Base-by-base conservation (phyloP, 2,797 vertebrate genomes). In the Gorsachius magnificus region DNA sequence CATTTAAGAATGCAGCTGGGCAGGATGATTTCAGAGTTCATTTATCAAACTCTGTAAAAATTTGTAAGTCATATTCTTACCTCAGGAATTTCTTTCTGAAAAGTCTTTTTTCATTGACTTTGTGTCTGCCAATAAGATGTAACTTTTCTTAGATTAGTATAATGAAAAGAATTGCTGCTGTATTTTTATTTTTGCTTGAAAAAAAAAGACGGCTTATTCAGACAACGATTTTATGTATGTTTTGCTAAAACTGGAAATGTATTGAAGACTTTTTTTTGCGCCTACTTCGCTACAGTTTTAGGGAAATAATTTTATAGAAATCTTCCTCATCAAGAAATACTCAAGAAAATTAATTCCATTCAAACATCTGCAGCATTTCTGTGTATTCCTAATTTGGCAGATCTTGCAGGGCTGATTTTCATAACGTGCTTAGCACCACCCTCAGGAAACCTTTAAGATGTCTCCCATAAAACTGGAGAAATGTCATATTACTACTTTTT, bases 351-450 rank as follows among this genome's bases (percentile, higher is more conserved):
- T 3, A 87, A 78, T 92, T 80, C 86, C 68, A 78, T 89, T 90
- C 69, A 53, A 83, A 89, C 75, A 90, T 93, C 58, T 82, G 77
- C 83, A 84, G 13, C 33, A 75, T 92, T 93, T 89, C 57, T 83
- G 16, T 3, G 1, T 74, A 75, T 71, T 87, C 22, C 5, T 83
- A 92, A 87, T 89, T 68, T 83, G 43, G 33, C 24, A 68, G 38
- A 38, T 38, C 35, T 95, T 89, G 36, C 50, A 65, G 20, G 71
- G 21, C 12, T 83, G 83, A 93, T 80, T 95, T 96, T 95, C 81
- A 83, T 65, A 89, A 65, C 77, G 81, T 85, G 54, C 90, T 89
- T 93, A 94, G 92, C 92, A 95, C 92, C 92, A 87, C 90, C 89
- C 81, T 96, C 84, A 93, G 93, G 88, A 96, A 94, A 80, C 45